Conservation (phyloP, 1,140 invertebrate genomes). For the Pseudachorutes palmiensis region DNA sequence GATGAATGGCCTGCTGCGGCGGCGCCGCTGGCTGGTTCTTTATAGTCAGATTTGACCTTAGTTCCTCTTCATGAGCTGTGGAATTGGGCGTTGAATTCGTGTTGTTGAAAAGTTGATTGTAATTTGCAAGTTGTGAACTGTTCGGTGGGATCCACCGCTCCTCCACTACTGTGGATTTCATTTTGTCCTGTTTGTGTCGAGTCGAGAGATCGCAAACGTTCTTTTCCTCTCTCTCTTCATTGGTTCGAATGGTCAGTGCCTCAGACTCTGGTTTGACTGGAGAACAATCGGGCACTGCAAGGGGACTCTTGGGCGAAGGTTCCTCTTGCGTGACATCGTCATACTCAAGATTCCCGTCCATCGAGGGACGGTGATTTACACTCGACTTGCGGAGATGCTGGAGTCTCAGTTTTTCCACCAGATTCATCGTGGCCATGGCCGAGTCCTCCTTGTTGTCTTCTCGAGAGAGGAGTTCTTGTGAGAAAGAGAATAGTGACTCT, state of each 20-base stretch:
- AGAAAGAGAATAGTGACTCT: constrained; percentile 55
- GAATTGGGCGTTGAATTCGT: too few relatives aligned
- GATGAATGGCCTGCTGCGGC: too few relatives aligned
- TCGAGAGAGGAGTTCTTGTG: constrained; percentile 55
- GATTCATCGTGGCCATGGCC: constrained; percentile 63
- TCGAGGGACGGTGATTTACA: constrained; percentile 21
- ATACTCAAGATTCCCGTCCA: not conserved
- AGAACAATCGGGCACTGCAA: not conserved
- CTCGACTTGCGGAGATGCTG: constrained; percentile 55
- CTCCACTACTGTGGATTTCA: constrained; percentile 49
- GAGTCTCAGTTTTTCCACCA: constrained; percentile 67
- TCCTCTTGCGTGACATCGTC: not conserved
- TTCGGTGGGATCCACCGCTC: constrained; percentile 61
- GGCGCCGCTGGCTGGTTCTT: too few relatives aligned
- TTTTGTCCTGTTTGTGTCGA: constrained; percentile 45
- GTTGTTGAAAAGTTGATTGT: too few relatives aligned
- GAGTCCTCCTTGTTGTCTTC: constrained; percentile 69
- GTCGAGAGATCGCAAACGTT: constrained; percentile 10
- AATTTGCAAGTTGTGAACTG: too few relatives aligned
- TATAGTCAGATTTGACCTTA: too few relatives aligned
- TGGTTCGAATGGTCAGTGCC: not conserved
- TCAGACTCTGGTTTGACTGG: too few relatives aligned
- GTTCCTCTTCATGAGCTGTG: too few relatives aligned
- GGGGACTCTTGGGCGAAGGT: not conserved
- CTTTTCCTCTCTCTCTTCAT: constrained; percentile 4